Base-by-base conservation (phyloP, 2,888 invertebrate species). In the Drosophila meridiana region DNA sequence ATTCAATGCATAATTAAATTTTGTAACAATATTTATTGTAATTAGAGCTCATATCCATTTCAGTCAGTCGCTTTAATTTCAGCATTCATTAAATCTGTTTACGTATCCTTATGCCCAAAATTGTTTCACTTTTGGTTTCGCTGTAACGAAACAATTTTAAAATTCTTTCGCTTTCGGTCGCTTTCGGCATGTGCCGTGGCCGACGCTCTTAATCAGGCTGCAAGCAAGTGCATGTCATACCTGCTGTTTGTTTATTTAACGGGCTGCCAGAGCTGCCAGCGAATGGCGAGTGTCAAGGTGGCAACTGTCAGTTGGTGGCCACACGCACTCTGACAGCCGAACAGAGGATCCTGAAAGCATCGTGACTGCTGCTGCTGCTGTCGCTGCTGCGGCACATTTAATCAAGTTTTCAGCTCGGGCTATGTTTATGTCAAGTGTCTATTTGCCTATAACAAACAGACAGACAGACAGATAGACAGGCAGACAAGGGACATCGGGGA, bases 361-460 rank as follows among this genome's bases (percentile, higher is more conserved):
- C n/a, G 69, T 50, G 74, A 65, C 50, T 50, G 48, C 14, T 48
- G 47, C 14, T 80, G 82, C 83, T 32, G 56, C 67, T 80, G 82
- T 69, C 70, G 80, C 63, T 80, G 83, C 70, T 81, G 83, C 80
- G 81, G 80, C 76, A 86, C 86, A 90, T 90, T 88, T 86, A 86
- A 86, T 86, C 90, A 86, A 89, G 90, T 86, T 86, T 88, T 90
- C 88, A 86, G 79, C 90, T 78, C 76, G 71, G 70, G 85, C 86
- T 79, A 77, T 90, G 88, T 85, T 90, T 81, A 79, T 90, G 90
- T 90, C 90, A 90, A 86, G 86, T 88, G 90, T 90, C 89, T 86
- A 88, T 86, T 86, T 90, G 84, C 89, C 89, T 74, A 89, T 89
- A 83, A 87, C 90, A 87, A 87, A 80, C 89, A 83, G 76, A 73